These are phyloP conservation scores for Heteronetta atricapilla DNA, from an alignment of 2,113 vertebrate genomes.

Conservation along the genomic window DNA sequence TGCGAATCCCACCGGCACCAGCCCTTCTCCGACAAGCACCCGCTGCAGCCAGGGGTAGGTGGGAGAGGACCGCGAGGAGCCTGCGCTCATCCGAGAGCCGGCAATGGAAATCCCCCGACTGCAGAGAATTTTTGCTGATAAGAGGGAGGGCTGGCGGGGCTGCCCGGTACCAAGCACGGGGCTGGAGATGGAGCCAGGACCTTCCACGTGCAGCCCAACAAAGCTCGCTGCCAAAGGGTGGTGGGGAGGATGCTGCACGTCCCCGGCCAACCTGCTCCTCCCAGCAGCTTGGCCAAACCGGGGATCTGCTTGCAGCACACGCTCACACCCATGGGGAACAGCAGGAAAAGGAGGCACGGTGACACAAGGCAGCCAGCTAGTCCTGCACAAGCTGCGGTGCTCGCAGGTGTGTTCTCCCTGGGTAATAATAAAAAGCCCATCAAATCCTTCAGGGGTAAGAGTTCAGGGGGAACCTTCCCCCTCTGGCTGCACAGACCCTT, in stretches of 20 bases:
- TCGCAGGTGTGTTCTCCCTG: accelerated
- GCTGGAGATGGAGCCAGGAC: not conserved
- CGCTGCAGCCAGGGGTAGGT: not conserved
- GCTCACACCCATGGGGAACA: not conserved
- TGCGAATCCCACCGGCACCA: not conserved
- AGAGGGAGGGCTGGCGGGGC: not conserved
- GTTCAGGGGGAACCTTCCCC: not conserved
- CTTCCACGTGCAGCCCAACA: not conserved
- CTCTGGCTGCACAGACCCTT: not conserved
- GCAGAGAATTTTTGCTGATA: slow-evolving; percentile 24
- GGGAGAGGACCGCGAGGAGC: not conserved
- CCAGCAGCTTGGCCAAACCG: not conserved
- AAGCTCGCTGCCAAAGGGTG: not conserved
- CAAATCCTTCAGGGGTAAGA: accelerated
- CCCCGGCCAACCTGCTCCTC: not conserved
- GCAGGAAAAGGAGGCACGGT: not conserved
- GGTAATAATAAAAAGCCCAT: not conserved
- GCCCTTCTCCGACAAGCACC: not conserved
- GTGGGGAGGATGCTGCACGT: accelerated
- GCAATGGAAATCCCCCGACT: not conserved
- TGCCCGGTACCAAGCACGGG: not conserved
- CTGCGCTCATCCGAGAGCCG: not conserved
- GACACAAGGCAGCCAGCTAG: too few relatives aligned
- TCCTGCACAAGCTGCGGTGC: too few relatives aligned
- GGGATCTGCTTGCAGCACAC: not conserved